phyloP scores from a whole-genome alignment of 2,888 invertebrate species.

The Iphiclides podalirius region DNA sequence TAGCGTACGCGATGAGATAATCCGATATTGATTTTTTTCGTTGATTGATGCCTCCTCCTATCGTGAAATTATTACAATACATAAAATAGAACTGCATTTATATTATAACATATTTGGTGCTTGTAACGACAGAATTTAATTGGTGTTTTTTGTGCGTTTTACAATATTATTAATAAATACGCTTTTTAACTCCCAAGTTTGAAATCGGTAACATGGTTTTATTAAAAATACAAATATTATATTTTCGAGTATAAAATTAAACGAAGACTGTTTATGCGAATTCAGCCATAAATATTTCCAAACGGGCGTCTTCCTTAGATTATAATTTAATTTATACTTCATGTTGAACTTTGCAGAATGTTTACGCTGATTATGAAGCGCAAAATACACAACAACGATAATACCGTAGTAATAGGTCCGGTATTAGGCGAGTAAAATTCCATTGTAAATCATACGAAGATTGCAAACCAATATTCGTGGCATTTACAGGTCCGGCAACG shows the following conservation, averaged over 20 bases:
- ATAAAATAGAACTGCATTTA: too few relatives aligned
- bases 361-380: constrained; percentile 45
- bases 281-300: constrained; percentile 2
- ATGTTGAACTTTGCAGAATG: constrained; percentile 44
- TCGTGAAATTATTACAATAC: not conserved
- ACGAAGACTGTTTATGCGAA: not conserved
- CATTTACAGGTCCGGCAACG: constrained; percentile 20
- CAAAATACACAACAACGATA: constrained; percentile 49
- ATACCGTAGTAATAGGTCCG: constrained; percentile 37
- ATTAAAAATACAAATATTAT: too few relatives aligned
- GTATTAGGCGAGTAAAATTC: constrained; percentile 54
- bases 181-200: too few relatives aligned
- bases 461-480: constrained; percentile 24
- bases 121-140: too few relatives aligned
- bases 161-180: too few relatives aligned
- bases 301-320: constrained; percentile 41
- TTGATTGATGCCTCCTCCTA: constrained; percentile 30
- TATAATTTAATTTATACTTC: constrained; percentile 43
- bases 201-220: too few relatives aligned
- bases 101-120: too few relatives aligned
- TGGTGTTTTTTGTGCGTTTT: too few relatives aligned
- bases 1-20: constrained; percentile 29
- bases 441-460: constrained; percentile 45
- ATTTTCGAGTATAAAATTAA: too few relatives aligned
- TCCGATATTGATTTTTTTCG: constrained; percentile 26